A percentile compares a stretch with the other conserved stretches of the same genome.
Evolutionary conservation across 2,113 vertebrate species (phyloP).

Genomic region (Myrmophylax atrothorax): DNA sequence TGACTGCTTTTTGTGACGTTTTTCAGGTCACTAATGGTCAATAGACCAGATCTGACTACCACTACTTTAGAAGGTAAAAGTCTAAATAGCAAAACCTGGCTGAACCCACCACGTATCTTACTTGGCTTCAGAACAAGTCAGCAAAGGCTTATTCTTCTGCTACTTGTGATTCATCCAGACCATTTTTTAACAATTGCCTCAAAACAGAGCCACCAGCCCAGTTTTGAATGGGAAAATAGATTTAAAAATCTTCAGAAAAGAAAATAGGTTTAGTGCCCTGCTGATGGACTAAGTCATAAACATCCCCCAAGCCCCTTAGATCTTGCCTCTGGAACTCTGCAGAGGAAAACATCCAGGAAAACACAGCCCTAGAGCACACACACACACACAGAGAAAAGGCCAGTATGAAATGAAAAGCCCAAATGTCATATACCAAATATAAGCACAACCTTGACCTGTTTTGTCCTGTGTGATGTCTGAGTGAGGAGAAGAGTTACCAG

Average conservation of each 20-base stretch:
- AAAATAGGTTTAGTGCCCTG: background rate
- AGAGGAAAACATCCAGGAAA: rapidly evolving
- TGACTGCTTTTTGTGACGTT: background rate
- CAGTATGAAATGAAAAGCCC: rapidly evolving
- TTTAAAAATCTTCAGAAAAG: background rate
- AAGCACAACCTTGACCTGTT: background rate
- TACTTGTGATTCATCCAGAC: background rate
- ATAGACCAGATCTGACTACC: background rate
- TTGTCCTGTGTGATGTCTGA: background rate
- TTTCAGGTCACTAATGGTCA: background rate
- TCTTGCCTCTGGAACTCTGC: background rate
- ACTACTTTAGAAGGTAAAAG: background rate
- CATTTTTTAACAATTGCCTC: background rate
- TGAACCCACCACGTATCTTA: background rate
- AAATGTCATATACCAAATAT: background rate
- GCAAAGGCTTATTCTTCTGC: background rate
- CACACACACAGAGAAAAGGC: too few species aligned
- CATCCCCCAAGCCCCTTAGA: background rate
- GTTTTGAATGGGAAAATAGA: background rate
- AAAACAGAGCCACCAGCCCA: background rate
- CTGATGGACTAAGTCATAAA: background rate
- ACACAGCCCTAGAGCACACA: background rate
- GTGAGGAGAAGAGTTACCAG: background rate
- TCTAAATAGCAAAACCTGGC: background rate
- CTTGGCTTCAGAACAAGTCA: background rate